phyloP scores from a whole-genome alignment of 2,797 vertebrate species.

The Coregonus sp. region DNA sequence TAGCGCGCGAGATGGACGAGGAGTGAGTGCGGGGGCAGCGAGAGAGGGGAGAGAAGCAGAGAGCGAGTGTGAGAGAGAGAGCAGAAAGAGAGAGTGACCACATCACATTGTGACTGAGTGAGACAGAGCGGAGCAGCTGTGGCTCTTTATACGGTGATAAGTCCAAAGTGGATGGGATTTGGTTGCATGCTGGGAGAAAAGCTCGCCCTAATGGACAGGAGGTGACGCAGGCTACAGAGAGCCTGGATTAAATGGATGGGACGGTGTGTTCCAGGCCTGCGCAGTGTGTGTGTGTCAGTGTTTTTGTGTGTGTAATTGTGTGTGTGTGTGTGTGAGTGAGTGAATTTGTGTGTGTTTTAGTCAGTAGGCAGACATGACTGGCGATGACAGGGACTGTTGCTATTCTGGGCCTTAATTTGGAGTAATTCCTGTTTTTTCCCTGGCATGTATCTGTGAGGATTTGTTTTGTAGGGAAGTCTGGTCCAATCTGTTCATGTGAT shows the following conservation, averaged over 20 bases:
- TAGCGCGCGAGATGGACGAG: too few relatives aligned
- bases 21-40: too few relatives aligned
- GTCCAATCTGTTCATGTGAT: constrained; percentile 65
- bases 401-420: constrained; percentile 48
- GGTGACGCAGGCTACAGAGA: constrained; percentile 52
- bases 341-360: neutral
- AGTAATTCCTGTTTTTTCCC: constrained; percentile 33
- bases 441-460: constrained; percentile 60
- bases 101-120: constrained; percentile 38
- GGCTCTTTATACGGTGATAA: constrained; percentile 46
- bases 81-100: neutral
- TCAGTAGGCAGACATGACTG: neutral
- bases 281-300: constrained; percentile 8
- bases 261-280: constrained; percentile 24
- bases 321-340: neutral
- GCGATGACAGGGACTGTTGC: constrained; percentile 2
- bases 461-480: constrained; percentile 45
- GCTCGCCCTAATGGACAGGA: constrained; percentile 59
- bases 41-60: neutral
- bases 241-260: constrained; percentile 50
- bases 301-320: neutral
- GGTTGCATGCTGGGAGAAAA: constrained; percentile 44
- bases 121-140: constrained; percentile 45
- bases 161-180: constrained; percentile 58
- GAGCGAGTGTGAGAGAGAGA: neutral